Conservation (phyloP, 2,113 vertebrate species). For the Gadus macrocephalus region DNA sequence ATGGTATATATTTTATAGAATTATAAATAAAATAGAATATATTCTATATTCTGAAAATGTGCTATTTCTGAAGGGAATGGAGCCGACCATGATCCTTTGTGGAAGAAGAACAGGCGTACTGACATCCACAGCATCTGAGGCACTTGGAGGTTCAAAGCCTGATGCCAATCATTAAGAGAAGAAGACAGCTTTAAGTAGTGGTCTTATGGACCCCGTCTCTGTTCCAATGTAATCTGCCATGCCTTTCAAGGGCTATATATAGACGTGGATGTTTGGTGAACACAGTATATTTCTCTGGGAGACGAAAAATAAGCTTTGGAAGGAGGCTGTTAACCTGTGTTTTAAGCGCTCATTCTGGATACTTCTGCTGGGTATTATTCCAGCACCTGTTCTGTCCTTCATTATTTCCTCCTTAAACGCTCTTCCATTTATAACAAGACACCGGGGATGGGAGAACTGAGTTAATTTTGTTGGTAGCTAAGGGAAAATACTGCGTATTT, state of each 20-base stretch:
- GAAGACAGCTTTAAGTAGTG: conserved; percentile 51
- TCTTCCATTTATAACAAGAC: background rate
- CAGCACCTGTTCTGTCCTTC: conserved; percentile 51
- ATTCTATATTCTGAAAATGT: too few relatives aligned
- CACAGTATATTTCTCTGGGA: conserved; percentile 59
- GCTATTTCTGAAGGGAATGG: too few relatives aligned
- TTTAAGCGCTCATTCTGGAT: conserved; percentile 51
- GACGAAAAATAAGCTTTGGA: conserved; percentile 59
- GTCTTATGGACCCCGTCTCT: conserved; percentile 55
- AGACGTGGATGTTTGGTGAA: conserved; percentile 63
- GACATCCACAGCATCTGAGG: background rate
- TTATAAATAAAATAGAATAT: too few relatives aligned
- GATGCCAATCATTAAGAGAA: conserved; percentile 49
- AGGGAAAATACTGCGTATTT: too few relatives aligned
- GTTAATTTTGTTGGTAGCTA: background rate
- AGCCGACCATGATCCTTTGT: too few relatives aligned
- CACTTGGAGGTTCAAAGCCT: conserved; percentile 49
- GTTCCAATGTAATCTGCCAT: conserved; percentile 57
- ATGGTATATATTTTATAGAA: too few relatives aligned
- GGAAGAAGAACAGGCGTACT: too few relatives aligned
- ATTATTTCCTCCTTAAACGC: conserved; percentile 16
- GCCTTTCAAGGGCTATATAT: conserved; percentile 64
- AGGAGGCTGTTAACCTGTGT: conserved; percentile 49
- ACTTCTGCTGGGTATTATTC: conserved; percentile 36
- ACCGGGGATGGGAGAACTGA: background rate